These are phyloP conservation scores for Intellagama lesueurii DNA, from an alignment of 2,797 vertebrate genomes.

Conservation along the genomic window DNA sequence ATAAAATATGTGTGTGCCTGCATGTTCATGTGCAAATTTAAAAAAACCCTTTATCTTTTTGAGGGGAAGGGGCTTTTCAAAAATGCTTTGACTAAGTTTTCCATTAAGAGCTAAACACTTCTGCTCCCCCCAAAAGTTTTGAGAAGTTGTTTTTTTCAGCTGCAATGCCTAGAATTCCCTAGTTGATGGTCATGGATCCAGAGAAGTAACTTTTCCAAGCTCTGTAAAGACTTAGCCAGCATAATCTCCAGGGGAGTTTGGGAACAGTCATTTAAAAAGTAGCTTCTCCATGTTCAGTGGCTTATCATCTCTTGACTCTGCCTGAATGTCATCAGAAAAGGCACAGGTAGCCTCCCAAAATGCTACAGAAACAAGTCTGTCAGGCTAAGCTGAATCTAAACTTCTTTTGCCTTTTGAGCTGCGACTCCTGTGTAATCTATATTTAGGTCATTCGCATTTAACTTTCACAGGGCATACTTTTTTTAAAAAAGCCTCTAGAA, in stretches of 20 bases:
- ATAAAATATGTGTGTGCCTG: no score
- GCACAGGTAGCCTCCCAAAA: conserved; percentile 63
- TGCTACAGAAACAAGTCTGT: conserved; percentile 63
- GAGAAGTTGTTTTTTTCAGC: no score
- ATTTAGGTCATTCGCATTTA: conserved; percentile 63
- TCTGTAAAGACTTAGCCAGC: no score
- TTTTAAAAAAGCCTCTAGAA: conserved; percentile 12
- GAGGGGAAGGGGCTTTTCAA: not conserved
- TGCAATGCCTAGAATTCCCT: no score
- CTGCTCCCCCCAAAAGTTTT: not conserved
- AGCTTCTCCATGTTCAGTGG: conserved; percentile 2
- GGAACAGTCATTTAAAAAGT: no score
- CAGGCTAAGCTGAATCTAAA: conserved; percentile 71
- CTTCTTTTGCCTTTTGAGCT: conserved; percentile 67
- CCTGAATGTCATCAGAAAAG: conserved; percentile 61
- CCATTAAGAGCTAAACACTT: conserved; percentile 39
- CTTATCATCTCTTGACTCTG: conserved; percentile 49
- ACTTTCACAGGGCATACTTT: conserved; percentile 56
- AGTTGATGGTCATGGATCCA: no score
- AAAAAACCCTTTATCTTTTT: not conserved
- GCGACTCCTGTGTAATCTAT: conserved; percentile 60
- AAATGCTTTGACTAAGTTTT: not conserved
- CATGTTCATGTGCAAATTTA: no score
- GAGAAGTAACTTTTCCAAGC: no score
- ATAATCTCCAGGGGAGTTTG: no score